These are phyloP conservation scores for Lamellibrachia columna DNA, from an alignment of 2,888 invertebrate genomes.

Conservation along the genomic window DNA sequence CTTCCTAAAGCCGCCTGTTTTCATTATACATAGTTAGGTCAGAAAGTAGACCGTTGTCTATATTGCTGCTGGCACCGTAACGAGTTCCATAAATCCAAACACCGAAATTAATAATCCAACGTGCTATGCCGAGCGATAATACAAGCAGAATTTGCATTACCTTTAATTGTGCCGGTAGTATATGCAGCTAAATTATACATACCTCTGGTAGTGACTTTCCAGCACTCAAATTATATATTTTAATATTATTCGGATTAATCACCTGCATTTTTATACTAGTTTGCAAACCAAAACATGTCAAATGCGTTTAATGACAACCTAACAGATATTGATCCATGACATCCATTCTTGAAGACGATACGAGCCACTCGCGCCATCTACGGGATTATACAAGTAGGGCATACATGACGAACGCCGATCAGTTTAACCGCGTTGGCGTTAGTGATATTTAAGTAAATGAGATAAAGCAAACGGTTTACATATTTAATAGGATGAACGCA, in stretches of 20 bases:
- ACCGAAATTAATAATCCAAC: neutral
- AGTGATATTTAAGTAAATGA: too few relatives aligned
- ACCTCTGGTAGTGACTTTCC: conserved; percentile 97
- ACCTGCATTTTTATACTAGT: conserved; percentile 78
- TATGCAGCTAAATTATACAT: conserved; percentile 65
- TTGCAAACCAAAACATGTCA: neutral
- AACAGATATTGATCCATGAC: too few relatives aligned
- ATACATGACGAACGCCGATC: too few relatives aligned
- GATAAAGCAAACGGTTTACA: too few relatives aligned
- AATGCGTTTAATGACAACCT: neutral
- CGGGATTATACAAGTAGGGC: too few relatives aligned
- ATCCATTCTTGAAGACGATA: neutral
- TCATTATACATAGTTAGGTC: too few relatives aligned
- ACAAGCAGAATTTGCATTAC: neutral
- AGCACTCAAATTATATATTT: conserved; percentile 96
- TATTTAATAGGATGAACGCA: too few relatives aligned
- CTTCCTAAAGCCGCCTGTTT: too few relatives aligned
- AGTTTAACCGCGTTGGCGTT: too few relatives aligned
- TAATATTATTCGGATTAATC: conserved; percentile 91
- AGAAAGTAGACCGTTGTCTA: too few relatives aligned
- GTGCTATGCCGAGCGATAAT: neutral
- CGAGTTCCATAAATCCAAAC: neutral
- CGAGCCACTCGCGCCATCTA: too few relatives aligned
- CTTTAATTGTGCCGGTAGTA: neutral
- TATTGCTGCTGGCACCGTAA: neutral